Evolutionary conservation across 2,797 vertebrate species (phyloP).

Genomic region (Telmatherina bonti): DNA sequence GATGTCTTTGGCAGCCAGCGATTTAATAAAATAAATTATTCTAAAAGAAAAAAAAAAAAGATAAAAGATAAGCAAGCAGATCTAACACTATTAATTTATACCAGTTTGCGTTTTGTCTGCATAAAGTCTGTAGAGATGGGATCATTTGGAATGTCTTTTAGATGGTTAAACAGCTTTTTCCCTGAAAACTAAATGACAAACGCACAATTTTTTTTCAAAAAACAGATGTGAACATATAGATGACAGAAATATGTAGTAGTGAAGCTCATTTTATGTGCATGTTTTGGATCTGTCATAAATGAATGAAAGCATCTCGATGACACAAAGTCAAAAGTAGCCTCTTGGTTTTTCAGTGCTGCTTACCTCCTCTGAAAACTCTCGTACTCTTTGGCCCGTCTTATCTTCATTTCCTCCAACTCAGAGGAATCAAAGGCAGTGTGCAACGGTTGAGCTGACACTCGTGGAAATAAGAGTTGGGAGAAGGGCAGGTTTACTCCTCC

Average conservation of each 20-base stretch:
- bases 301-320: neutral
- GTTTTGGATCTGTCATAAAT: too few species aligned
- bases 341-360: neutral
- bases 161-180: neutral
- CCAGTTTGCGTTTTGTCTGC: neutral
- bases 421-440: conserved; percentile 80
- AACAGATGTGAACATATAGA: neutral
- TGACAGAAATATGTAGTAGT: neutral
- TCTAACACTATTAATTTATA: neutral
- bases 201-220: neutral
- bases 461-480: conserved; percentile 80
- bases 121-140: neutral
- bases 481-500: conserved; percentile 84
- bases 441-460: conserved; percentile 80
- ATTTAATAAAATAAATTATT: neutral
- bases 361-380: conserved; percentile 84
- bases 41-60: neutral
- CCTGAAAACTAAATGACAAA: neutral
- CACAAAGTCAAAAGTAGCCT: neutral
- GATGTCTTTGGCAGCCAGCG: too few species aligned
- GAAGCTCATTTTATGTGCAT: too few species aligned
- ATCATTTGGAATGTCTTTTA: neutral
- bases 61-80: neutral
- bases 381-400: conserved; percentile 84
- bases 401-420: conserved; percentile 82